Base-by-base conservation (phyloP, 1,140 invertebrate species). In the Plectrocnemia conspersa region DNA sequence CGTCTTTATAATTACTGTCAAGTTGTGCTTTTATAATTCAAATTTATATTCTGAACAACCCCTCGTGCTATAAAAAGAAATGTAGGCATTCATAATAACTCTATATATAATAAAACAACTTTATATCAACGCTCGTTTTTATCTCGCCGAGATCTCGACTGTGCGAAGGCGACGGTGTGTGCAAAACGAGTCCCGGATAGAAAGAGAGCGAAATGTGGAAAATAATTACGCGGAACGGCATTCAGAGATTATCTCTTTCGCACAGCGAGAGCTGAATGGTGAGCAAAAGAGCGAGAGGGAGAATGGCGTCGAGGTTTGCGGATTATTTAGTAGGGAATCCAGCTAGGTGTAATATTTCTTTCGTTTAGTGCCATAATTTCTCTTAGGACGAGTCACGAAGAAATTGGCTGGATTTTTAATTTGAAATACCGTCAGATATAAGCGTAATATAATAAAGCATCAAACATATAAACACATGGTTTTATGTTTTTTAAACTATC, bases 51-150 rank as follows among this genome's bases (percentile, higher is more conserved):
- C n/a, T n/a, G n/a, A n/a, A n/a, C n/a, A n/a, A n/a, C n/a, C 53
- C 53, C 46, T 45, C 53, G 25, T 45, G 11, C 32, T 11, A 21
- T 4, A 16, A 35, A 29, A 33, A 46, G 15, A 42, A 36, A 44
- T 47, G 48, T 24, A 35, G 44, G 29, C 53, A 33, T 54, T 40
- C 53, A 54, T 54, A 54, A 54, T 54, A 54, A 47, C 53, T 54
- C 53, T 54, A 54, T n/a, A n/a, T n/a, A n/a, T 54, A 54, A 47
- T 45, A 54, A 54, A 42, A 36, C 53, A 40, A 47, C 42, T 54
- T 45, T 54, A 38, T 40, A 48, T 45, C 42, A 45, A 22, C 15
- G 44, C 32, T 24, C 53, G 29, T 54, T 47, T 54, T 54, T 54
- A 54, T 54, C 53, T 18, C 53, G 33, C 23, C 42, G 24, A 41